Evolutionary conservation across 2,888 invertebrate genomes (phyloP).

Genomic region (Lacanobia wlatinum): DNA sequence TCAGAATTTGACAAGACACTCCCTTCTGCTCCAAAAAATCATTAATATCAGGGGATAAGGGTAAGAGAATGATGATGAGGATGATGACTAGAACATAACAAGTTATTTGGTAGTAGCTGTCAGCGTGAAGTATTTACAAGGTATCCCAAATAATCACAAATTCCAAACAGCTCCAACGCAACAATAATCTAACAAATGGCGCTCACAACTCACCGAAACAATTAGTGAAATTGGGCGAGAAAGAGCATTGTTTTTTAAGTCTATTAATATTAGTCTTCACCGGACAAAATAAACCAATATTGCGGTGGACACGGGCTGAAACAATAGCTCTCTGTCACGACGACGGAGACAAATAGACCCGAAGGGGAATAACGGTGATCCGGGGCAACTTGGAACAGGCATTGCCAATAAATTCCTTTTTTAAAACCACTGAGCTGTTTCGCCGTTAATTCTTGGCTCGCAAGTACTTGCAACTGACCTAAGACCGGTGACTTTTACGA

Average conservation of each 20-base stretch:
- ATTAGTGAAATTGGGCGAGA: slow-evolving; percentile 70
- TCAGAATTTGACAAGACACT: too few species aligned
- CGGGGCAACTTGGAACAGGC: slow-evolving; percentile 44
- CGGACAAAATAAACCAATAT: slow-evolving; percentile 82
- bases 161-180: slow-evolving; percentile 25
- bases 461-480: slow-evolving; percentile 34
- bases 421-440: slow-evolving; percentile 64
- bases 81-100: too few species aligned
- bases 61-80: too few species aligned
- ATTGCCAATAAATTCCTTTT: slow-evolving; percentile 71
- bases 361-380: slow-evolving; percentile 62
- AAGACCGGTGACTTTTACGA: slow-evolving; percentile 47
- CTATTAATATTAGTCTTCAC: slow-evolving; percentile 77
- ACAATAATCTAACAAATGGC: slow-evolving; percentile 59
- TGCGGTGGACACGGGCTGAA: slow-evolving; percentile 79
- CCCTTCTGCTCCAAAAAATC: too few species aligned
- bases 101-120: background rate
- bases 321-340: slow-evolving; percentile 86
- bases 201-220: slow-evolving; percentile 61
- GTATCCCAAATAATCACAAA: slow-evolving; percentile 20
- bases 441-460: slow-evolving; percentile 50
- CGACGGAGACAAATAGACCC: slow-evolving; percentile 84
- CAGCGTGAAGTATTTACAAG: background rate
- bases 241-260: slow-evolving; percentile 74
- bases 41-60: too few species aligned